These are phyloP conservation scores for Herpailurus yagouaroundi DNA, from an alignment of 2,113 vertebrate genomes.

Conservation along the genomic window DNA sequence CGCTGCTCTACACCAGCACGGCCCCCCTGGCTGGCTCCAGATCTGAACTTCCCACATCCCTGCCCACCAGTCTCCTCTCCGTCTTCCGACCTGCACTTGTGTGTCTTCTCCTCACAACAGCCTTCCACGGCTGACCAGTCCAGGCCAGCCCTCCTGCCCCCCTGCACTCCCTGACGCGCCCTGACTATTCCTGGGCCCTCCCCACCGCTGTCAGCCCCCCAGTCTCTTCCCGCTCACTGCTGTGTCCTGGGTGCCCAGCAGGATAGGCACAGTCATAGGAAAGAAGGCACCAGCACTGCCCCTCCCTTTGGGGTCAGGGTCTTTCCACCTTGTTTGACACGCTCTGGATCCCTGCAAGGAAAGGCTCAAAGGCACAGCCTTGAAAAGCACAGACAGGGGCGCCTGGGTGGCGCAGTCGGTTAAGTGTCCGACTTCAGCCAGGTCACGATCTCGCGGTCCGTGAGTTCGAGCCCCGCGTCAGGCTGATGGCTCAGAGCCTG, in stretches of 20 bases:
- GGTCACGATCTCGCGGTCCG: no score
- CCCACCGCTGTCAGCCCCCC: fast-evolving
- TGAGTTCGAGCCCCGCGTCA: no score
- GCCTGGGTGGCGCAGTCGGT: no score
- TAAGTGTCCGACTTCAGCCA: no score
- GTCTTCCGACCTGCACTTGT: background rate
- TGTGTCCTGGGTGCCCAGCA: background rate
- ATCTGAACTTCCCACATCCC: fast-evolving
- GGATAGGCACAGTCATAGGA: background rate
- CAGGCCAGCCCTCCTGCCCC: background rate
- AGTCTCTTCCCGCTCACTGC: background rate
- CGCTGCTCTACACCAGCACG: fast-evolving
- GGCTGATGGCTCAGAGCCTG: no score
- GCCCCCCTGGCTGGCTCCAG: background rate
- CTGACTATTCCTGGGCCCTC: background rate
- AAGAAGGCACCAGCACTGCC: background rate
- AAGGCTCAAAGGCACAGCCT: background rate
- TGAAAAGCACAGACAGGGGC: background rate
- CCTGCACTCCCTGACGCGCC: fast-evolving
- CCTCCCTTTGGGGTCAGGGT: background rate
- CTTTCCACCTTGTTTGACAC: background rate
- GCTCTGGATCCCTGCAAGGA: background rate
- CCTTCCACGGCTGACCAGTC: background rate
- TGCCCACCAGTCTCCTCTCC: background rate
- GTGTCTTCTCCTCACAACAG: background rate